phyloP scores from a whole-genome alignment of 2,113 vertebrate species.

The Poeciliopsis occidentalis region DNA sequence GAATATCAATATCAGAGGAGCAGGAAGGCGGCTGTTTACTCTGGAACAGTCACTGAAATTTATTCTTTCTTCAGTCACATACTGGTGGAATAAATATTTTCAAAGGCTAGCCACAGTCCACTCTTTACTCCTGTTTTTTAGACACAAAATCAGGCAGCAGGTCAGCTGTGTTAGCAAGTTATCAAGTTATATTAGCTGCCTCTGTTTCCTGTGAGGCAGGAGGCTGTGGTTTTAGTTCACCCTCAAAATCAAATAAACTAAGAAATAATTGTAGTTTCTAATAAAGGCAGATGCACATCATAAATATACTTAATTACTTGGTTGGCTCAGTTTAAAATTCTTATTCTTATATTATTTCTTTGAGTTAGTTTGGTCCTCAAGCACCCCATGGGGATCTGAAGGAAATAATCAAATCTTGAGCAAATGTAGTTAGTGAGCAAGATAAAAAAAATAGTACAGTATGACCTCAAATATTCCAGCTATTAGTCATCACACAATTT shows the following conservation, averaged over 20 bases:
- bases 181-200: slow-evolving; percentile 9
- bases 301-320: background rate
- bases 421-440: background rate
- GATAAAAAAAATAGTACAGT: background rate
- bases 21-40: slow-evolving; percentile 56
- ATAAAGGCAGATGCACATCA: background rate
- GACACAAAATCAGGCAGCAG: slow-evolving; percentile 13
- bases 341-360: background rate
- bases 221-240: slow-evolving; percentile 6
- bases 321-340: slow-evolving; percentile 2
- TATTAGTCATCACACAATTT: background rate
- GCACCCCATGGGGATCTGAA: too few relatives aligned
- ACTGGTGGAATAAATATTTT: slow-evolving; percentile 57
- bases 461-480: background rate
- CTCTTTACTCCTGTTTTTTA: slow-evolving; percentile 18
- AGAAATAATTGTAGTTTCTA: background rate
- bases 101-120: slow-evolving; percentile 17
- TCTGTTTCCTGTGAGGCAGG: background rate
- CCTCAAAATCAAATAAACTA: slow-evolving; percentile 1
- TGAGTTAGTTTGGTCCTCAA: background rate
- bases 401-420: background rate
- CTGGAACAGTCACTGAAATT: slow-evolving; percentile 46
- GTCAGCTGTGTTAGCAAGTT: slow-evolving; percentile 4
- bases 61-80: slow-evolving; percentile 35
- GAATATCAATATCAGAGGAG: slow-evolving; percentile 29